Conservation (phyloP, 2,888 invertebrate species). For the Cheilosia vulpina region DNA sequence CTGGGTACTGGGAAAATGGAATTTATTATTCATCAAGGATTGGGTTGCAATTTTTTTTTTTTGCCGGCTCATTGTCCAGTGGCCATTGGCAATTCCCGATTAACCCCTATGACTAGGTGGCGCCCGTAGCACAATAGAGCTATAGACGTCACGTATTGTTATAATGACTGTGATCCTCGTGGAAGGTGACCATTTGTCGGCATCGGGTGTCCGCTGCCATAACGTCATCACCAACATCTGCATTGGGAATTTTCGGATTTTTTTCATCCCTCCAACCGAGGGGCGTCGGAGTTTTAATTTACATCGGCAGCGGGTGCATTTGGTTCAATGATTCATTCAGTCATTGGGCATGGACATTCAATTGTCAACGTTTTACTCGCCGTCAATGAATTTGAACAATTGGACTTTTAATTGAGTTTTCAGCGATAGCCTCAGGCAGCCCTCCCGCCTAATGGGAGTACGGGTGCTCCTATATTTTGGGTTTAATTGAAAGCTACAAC, state of each 20-base stretch:
- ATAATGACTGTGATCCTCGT: conserved; percentile 71
- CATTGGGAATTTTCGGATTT: conserved; percentile 62
- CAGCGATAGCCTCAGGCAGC: conserved; percentile 42
- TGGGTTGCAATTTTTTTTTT: conserved; percentile 43
- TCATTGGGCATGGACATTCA: conserved; percentile 35
- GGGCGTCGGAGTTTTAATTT: conserved; percentile 59
- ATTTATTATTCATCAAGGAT: conserved; percentile 74
- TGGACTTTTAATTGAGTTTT: conserved; percentile 77
- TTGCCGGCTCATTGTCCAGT: conserved; percentile 48
- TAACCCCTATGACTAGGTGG: conserved; percentile 70
- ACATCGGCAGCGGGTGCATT: conserved; percentile 21
- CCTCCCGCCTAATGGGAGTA: conserved; percentile 36
- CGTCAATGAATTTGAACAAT: conserved; percentile 77
- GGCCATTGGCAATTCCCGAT: conserved; percentile 71
- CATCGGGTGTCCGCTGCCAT: not conserved
- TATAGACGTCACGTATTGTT: conserved; percentile 71
- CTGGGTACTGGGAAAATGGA: conserved; percentile 70
- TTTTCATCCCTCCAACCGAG: conserved; percentile 34
- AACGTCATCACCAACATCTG: conserved; percentile 50
- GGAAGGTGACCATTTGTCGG: conserved; percentile 66
- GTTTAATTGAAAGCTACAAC: conserved; percentile 66
- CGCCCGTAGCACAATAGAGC: conserved; percentile 27
- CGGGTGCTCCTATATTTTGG: conserved; percentile 38
- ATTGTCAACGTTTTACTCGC: conserved; percentile 74
- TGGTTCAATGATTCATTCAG: conserved; percentile 59